Evolutionary conservation across 2,113 vertebrate species (phyloP), one percentile per base, ranked within the genome.

Genomic region (Oncorhynchus tshawytscha): DNA sequence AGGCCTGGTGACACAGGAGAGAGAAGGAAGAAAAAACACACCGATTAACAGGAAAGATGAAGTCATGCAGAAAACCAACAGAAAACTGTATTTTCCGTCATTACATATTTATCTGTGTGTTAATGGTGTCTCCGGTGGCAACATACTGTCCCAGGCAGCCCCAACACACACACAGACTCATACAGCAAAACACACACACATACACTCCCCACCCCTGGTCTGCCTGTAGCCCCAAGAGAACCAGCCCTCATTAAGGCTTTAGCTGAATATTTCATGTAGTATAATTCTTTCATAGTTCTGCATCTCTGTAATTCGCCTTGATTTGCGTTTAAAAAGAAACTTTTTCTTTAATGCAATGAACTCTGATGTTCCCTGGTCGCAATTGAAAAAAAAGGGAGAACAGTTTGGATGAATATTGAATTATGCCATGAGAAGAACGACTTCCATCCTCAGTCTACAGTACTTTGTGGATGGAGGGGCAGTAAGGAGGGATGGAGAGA

Each of bases 201-300:
- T 7, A 70, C 68, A 49, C 68, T 45, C 45, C 39, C 20, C 62
- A 64, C 60, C 15, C 1, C 51, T 15, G 51, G 16, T 25, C 20
- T 25, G 24, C 22, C 20, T 9, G 4, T 15, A 13, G 25, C 25
- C 82, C 82, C 86, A 79, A 48, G 79, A 89, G 89, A 82, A 87
- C 81, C 83, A 67, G 76, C 75, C 87, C 90, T 93, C 90, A 94
- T 93, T 93, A 93, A 92, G 87, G 87, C 51, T 54, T 84, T 81
- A 86, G 80, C 87, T 92, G 72, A 92, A 91, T 92, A 83, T 91
- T 94, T 92, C 78, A 94, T 90, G 75, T 92, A 91, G 31, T 92
- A 92, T 92, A 91, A 93, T 92, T 93, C 87, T 92, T 92, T 93
- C 86, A 92, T 91, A 91, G 84, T 90, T 88, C 82, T 90, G 80